Evolutionary conservation across 2,113 vertebrate species (phyloP).

Genomic region (Oreochromis tanganicae): DNA sequence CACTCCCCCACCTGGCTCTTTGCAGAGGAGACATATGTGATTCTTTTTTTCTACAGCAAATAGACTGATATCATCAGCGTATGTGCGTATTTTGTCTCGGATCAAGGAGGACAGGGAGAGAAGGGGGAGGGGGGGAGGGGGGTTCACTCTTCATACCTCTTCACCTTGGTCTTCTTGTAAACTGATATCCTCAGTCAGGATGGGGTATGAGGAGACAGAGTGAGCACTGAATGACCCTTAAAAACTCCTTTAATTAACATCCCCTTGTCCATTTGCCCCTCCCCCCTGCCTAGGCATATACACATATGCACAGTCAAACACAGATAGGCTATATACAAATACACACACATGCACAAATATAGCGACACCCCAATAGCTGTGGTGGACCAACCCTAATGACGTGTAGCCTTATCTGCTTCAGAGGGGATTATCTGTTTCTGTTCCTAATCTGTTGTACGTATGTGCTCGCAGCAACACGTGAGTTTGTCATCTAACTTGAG

Average conservation of each 20-base stretch:
- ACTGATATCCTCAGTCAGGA: conserved; percentile 39
- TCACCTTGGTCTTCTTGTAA: conserved; percentile 40
- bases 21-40: conserved; percentile 52
- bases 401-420: conserved; percentile 86
- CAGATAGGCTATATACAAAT: conserved; percentile 1
- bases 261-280: conserved; percentile 31
- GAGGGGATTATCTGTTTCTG: conserved; percentile 47
- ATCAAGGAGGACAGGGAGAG: conserved; percentile 31
- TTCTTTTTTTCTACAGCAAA: conserved; percentile 60
- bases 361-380: conserved; percentile 48
- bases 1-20: conserved; percentile 48
- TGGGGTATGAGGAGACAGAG: conserved; percentile 39
- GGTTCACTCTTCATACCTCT: conserved; percentile 40
- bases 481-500: conserved; percentile 55
- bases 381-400: conserved; percentile 78
- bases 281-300: conserved; percentile 21
- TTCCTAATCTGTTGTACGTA: conserved; percentile 68
- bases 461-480: conserved; percentile 42
- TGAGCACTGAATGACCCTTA: conserved; percentile 37
- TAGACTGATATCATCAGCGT: conserved; percentile 67
- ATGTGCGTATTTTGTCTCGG: conserved; percentile 49
- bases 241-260: conserved; percentile 41
- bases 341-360: conserved; percentile 43
- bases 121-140: not conserved
- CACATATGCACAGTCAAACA: conserved; percentile 38